Percentiles rank a stretch among this genome's conserved stretches.
Evolutionary conservation across 2,888 invertebrate genomes (phyloP).

Genomic region (Carpatolechia fugitivella): DNA sequence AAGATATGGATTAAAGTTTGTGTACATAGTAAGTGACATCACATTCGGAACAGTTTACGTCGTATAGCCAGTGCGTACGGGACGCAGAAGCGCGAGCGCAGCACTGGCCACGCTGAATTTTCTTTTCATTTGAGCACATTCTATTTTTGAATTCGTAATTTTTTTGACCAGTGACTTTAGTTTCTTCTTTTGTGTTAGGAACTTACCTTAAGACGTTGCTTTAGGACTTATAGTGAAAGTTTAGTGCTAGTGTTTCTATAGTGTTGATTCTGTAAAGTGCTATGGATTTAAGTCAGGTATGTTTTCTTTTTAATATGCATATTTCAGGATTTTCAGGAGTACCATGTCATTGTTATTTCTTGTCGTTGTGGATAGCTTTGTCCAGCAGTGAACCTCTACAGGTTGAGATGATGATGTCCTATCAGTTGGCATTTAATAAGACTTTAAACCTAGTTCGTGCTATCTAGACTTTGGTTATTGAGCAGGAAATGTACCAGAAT

Average conservation of each 20-base stretch:
- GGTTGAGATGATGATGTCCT: too few relatives aligned
- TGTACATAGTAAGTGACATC: background rate
- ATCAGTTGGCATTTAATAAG: too few relatives aligned
- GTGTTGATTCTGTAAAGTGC: background rate
- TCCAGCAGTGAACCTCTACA: too few relatives aligned
- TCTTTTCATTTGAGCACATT: background rate
- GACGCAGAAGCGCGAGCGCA: background rate
- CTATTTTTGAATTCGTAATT: background rate
- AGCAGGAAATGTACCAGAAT: too few relatives aligned
- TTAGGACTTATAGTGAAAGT: background rate
- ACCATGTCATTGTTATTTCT: too few relatives aligned
- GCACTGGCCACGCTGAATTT: background rate
- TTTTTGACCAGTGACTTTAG: background rate
- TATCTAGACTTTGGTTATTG: too few relatives aligned
- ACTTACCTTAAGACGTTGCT: background rate
- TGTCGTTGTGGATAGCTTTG: too few relatives aligned
- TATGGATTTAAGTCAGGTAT: conserved; percentile 58
- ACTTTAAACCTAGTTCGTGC: too few relatives aligned
- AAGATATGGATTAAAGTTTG: too few relatives aligned
- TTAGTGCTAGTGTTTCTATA: background rate
- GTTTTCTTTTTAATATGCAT: background rate
- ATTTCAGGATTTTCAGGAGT: too few relatives aligned
- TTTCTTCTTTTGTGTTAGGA: background rate
- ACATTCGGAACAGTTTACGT: background rate
- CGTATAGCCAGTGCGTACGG: background rate